Base-by-base conservation (phyloP, 1,140 invertebrate genomes). In the Mycetomoellerius zeteki region DNA sequence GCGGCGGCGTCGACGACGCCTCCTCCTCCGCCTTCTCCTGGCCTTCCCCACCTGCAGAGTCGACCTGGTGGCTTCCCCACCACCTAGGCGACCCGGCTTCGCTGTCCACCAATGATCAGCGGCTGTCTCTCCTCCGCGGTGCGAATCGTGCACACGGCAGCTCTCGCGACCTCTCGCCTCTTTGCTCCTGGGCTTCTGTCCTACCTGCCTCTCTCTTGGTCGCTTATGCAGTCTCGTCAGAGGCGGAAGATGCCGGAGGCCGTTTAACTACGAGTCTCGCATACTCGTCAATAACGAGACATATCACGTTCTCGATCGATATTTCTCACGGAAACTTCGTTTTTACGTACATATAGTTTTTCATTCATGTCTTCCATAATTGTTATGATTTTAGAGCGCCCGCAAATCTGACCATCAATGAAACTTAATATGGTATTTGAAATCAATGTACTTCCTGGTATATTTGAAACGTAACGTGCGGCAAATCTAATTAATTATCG, bases 41-140 rank as follows among this genome's bases (percentile, higher is more conserved):
- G 78, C 86, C 91, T 89, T 90, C 86, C 88, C 88, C 88, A 85
- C 88, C 54, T 86, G 85, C 81, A 12, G 62, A 75, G 43, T 65
- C 77, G 89, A 90, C 89, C 84, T 89, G 87, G 84, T 84, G 84
- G 82, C 67, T 87, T 85, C 87, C 81, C 88, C 91, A 91, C 91
- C 86, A 90, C 86, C 71, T 85, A 88, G 86, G 80, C 86, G 72
- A 86, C 89, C 86, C 88, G 69, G 72, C 87, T 82, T 30, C 54
- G 80, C 86, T 94, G 94, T 93, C 94, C 94, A 91, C 94, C 94
- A 95, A 95, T 95, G 94, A 95, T 95, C 94, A 92, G 91, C 93
- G 91, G 92, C 92, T 94, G 94, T 95, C 93, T 94, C 90, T 90
- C 82, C 90, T 87, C 86, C 87, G 86, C 86, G 86, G 88, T 87